Percentiles rank a stretch among this genome's conserved stretches.
Conservation (phyloP, 2,888 invertebrate genomes). For the Ornithoptera priamus region DNA sequence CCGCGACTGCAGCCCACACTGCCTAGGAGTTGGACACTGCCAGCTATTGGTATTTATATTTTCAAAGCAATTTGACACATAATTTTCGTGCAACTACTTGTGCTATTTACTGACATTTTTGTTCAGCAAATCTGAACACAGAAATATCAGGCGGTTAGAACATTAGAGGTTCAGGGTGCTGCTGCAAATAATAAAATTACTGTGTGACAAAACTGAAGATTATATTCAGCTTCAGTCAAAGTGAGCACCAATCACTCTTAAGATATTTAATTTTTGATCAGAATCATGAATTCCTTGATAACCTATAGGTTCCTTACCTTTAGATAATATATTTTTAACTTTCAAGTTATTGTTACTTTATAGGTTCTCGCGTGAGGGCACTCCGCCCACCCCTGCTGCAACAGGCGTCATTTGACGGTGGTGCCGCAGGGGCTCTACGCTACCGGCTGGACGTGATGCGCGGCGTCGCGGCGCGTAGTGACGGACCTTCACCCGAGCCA, state of each 20-base stretch:
- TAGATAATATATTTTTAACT: too few species aligned
- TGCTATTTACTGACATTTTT: neutral
- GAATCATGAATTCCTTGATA: too few species aligned
- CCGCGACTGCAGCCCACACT: constrained; percentile 83
- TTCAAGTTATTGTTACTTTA: neutral
- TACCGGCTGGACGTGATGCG: constrained; percentile 92
- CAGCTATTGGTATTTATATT: constrained; percentile 75
- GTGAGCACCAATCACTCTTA: too few species aligned
- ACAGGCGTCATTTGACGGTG: constrained; percentile 92
- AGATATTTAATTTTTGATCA: too few species aligned
- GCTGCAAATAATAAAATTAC: too few species aligned
- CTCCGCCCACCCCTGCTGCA: constrained; percentile 90
- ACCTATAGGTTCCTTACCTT: too few species aligned
- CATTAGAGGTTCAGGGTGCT: too few species aligned
- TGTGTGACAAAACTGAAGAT: too few species aligned
- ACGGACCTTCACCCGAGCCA: constrained; percentile 41
- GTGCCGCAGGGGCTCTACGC: constrained; percentile 81
- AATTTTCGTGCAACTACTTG: neutral
- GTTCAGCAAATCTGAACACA: too few species aligned
- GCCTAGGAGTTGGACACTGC: constrained; percentile 88
- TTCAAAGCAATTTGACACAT: neutral
- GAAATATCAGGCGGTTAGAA: too few species aligned
- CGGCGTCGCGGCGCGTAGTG: constrained; percentile 85
- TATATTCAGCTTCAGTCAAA: too few species aligned
- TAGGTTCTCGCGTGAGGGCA: constrained; percentile 70